Conservation (phyloP, 2,797 vertebrate species). For the Octomys mimax region DNA sequence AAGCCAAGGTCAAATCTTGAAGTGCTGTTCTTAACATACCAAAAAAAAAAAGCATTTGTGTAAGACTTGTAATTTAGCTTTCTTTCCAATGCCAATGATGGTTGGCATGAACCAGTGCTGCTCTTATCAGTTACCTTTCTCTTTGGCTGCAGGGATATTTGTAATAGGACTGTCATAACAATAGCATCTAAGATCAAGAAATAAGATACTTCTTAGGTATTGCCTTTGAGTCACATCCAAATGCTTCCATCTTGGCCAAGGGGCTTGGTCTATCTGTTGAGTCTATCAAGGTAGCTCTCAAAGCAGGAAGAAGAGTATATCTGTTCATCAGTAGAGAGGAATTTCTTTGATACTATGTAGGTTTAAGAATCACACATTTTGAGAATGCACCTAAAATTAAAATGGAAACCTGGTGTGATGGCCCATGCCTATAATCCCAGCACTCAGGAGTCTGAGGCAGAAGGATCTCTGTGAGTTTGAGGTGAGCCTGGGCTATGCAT, state of each 20-base stretch:
- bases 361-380: constrained; percentile 1
- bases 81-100: neutral
- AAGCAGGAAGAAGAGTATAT: neutral
- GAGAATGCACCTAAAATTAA: neutral
- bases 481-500: neutral
- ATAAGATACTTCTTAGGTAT: neutral
- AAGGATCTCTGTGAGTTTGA: neutral
- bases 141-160: neutral
- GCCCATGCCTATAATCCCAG: neutral
- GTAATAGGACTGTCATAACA: neutral
- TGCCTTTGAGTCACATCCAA: constrained; percentile 19
- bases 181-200: neutral
- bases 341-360: neutral
- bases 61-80: constrained; percentile 12
- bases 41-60: constrained; percentile 52
- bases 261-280: neutral
- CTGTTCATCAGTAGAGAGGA: neutral
- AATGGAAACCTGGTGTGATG: neutral
- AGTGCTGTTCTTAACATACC: neutral
- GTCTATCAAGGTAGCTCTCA: constrained; percentile 39
- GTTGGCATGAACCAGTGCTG: neutral
- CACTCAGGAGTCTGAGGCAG: neutral
- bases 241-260: constrained; percentile 28
- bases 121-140: neutral
- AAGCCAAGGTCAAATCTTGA: neutral